Base-by-base conservation (phyloP, 1,140 invertebrate species). In the Drosophila kohkoa region DNA sequence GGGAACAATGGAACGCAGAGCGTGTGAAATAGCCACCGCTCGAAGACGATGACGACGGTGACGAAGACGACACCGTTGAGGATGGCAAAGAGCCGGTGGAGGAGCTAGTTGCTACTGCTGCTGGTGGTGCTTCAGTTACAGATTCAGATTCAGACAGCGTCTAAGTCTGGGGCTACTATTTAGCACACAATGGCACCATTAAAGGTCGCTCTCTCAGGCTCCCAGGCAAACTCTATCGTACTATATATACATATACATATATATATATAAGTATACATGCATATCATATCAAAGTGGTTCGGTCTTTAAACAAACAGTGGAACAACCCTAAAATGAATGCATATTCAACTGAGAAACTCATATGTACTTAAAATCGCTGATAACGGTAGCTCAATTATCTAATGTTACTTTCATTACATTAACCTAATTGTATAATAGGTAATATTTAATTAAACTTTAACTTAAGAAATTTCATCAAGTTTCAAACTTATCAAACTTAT, bases 151-250 rank as follows among this genome's bases (percentile, higher is more conserved):
- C 68, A 71, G 60, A 70, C 43, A 46, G 54, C 54, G 35, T 63
- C 54, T 63, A 64, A 68, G 66, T 75, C 64, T 41, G 45, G 48
- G 30, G 43, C 60, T 48, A 49, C 77, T 90, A 81, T 70, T 90
- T 90, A 90, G 81, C 87, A 90, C 82, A 90, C 88, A 90, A 90
- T 90, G 87, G 78, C 76, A 72, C 75, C 75, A 88, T 88, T 83
- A 88, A 88, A 83, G 80, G 80, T 78, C 73, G 75, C 68, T 68
- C 65, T 75, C 66, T 67, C 82, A 80, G 69, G 59, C 77, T 70
- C 52, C 70, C 81, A 85, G 66, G 77, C 60, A 70, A 10, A 10
- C 49, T 46, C 57, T 41, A 74, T 74, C 48, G 38, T 59, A 35
- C 35, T 28, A 55, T 51, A 55, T 51, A 41, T 32, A 38, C 35